Evolutionary conservation across 1,140 invertebrate species (phyloP), one percentile per base, ranked within the genome.

Genomic region (Dufourea novaeangliae): DNA sequence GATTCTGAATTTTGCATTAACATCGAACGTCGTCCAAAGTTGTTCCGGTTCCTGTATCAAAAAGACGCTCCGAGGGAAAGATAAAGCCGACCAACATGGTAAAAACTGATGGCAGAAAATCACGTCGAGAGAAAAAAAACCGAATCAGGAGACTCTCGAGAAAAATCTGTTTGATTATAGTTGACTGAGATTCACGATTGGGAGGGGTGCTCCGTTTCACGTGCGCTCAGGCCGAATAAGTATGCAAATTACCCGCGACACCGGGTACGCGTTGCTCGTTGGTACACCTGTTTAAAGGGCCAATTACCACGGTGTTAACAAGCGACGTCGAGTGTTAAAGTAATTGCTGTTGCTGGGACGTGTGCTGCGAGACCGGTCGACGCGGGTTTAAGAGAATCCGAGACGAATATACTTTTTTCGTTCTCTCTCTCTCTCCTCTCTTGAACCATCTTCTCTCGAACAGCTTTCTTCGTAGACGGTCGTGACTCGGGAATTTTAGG

Each of bases 1-100:
- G 56, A 71, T 70, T 79, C 41, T 81, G 76, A 86, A 86, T 85
- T 83, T 87, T 86, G 76, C 80, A 85, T 86, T 84, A 87, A 74
- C 82, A 67, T 54, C 37, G 57, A 46, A 32, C 61, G 39, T 6
- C 61, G 39, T 6, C 52, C 70, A n/a, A 32, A 27, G 17, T 32
- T 2, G 0, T 5, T 20, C 50, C 54, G 25, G 14, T 6, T 29
- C 12, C 14, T 7, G 17, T 32, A n/a, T 20, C 54, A 7, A 32
- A 8, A 6, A 32, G 12, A 27, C 25, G 52, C 3, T 27, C 52
- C 6, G 22, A 11, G 22, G 25, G n/a, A 50, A 50, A 50, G 22
- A 52, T 50, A 50, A 50, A 50, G 20, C 46, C 8, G 46, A n/a
- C 20, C n/a, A n/a, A n/a, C n/a, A n/a, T n/a, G n/a, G n/a, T n/a